A percentile compares a stretch with the other conserved stretches of the same genome.
Evolutionary conservation across 1,140 invertebrate species (phyloP).

Genomic region (Drosophila funebris): DNA sequence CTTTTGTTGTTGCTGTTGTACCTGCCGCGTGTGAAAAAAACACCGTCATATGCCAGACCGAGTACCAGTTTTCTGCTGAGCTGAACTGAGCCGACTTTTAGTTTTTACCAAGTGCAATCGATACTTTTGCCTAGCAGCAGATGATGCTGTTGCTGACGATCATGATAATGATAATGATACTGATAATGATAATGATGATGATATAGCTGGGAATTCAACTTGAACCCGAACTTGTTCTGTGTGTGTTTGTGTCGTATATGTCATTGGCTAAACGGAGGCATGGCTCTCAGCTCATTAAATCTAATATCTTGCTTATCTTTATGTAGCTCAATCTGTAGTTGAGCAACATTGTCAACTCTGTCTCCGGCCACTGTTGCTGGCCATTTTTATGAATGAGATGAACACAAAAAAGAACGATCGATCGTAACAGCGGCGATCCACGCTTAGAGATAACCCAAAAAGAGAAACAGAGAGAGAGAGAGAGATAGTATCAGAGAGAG

Average conservation of each 20-base stretch:
- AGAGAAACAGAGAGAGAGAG: background rate
- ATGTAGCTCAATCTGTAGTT: constrained; percentile 67
- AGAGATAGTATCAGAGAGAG: background rate
- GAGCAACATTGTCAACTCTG: constrained; percentile 78
- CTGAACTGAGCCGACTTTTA: constrained; percentile 45
- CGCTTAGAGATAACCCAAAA: constrained; percentile 62
- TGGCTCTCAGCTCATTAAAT: constrained; percentile 60
- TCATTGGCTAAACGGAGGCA: constrained; percentile 43
- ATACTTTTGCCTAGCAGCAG: constrained; percentile 58
- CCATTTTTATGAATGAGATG: constrained; percentile 67
- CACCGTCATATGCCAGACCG: constrained; percentile 22
- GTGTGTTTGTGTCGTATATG: constrained; percentile 4
- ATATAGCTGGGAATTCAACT: too few species aligned
- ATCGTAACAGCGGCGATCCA: constrained; percentile 57
- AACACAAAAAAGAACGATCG: background rate
- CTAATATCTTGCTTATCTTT: constrained; percentile 77
- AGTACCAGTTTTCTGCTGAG: constrained; percentile 64
- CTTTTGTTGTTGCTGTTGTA: constrained; percentile 49
- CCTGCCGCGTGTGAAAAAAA: constrained; percentile 68
- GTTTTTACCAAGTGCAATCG: constrained; percentile 66
- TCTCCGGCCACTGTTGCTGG: too few species aligned
- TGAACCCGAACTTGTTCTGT: constrained; percentile 22
- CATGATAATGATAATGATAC: too few species aligned
- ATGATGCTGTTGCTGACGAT: too few species aligned
- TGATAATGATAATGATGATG: too few species aligned